A percentile compares a stretch with the other conserved stretches of the same genome.
These are phyloP conservation scores for Uloborus plumipes DNA, from an alignment of 2,888 invertebrate species.

Conservation along the genomic window DNA sequence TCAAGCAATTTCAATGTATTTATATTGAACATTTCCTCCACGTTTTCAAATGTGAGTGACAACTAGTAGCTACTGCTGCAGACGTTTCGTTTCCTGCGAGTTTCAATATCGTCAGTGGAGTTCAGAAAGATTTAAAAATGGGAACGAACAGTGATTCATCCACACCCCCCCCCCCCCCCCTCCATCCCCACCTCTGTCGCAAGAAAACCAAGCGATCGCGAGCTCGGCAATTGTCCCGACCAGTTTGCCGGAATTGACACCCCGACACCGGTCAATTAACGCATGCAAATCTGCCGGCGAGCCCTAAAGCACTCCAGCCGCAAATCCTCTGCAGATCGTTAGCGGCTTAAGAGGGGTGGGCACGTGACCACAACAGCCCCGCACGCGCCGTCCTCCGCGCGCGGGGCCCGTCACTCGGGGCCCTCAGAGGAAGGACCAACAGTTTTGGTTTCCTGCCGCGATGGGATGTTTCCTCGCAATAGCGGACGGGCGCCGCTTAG, in stretches of 20 bases:
- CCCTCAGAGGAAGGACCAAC: constrained; percentile 7
- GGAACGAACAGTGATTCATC: too few species aligned
- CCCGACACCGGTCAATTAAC: constrained; percentile 25
- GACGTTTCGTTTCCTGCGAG: too few species aligned
- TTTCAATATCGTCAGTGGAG: too few species aligned
- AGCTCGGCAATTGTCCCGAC: neutral
- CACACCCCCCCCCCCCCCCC: neutral
- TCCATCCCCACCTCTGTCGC: neutral
- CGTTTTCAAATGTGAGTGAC: too few species aligned
- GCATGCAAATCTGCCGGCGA: constrained; percentile 29
- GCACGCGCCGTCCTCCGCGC: constrained; percentile 21
- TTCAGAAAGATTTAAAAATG: too few species aligned
- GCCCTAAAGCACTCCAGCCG: neutral
- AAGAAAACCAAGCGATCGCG: neutral
- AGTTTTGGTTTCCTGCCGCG: constrained; percentile 8
- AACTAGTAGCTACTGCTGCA: too few species aligned
- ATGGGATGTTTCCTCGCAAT: neutral
- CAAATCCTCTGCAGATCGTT: constrained; percentile 25
- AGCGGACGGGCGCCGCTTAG: neutral
- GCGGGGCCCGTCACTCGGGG: neutral
- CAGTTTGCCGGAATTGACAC: neutral
- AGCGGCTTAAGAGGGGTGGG: constrained; percentile 30
- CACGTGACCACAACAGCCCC: neutral
- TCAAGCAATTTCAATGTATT: too few species aligned
- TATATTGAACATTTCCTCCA: too few species aligned